phyloP scores from a whole-genome alignment of 1,140 invertebrate genomes.

The Phortica variegata region DNA sequence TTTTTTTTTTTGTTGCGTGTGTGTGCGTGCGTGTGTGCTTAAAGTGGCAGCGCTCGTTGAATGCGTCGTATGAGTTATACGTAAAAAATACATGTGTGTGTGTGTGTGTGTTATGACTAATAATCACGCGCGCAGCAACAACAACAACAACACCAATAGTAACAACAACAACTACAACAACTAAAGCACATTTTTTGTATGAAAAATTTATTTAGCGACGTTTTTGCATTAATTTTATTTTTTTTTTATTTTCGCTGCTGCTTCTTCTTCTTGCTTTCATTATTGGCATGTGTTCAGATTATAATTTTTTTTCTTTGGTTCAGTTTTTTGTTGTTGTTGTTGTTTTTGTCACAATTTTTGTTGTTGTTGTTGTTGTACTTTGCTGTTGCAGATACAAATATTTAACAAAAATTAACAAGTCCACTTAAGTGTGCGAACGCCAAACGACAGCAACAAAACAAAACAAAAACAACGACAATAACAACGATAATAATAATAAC shows the following conservation, averaged over 20 bases:
- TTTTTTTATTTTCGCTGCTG: neutral
- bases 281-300: slow-evolving; percentile 31
- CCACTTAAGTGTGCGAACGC: slow-evolving; percentile 5
- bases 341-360: slow-evolving; percentile 9
- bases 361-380: slow-evolving; percentile 2
- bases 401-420: neutral
- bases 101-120: slow-evolving; percentile 1
- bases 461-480: slow-evolving; percentile 31
- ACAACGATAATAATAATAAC: neutral
- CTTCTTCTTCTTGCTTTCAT: neutral
- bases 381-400: neutral
- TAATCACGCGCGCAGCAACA: slow-evolving; percentile 10
- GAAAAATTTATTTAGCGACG: neutral
- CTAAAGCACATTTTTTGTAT: neutral
- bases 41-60: neutral
- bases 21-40: neutral
- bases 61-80: slow-evolving; percentile 2
- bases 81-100: too few relatives aligned
- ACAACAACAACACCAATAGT: neutral
- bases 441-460: slow-evolving; percentile 3
- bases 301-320: slow-evolving; percentile 8
- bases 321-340: slow-evolving; percentile 16
- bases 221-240: neutral
- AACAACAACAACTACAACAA: neutral
- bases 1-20: neutral